phyloP scores from a whole-genome alignment of 2,113 vertebrate species.

The Muscicapa adusta region DNA sequence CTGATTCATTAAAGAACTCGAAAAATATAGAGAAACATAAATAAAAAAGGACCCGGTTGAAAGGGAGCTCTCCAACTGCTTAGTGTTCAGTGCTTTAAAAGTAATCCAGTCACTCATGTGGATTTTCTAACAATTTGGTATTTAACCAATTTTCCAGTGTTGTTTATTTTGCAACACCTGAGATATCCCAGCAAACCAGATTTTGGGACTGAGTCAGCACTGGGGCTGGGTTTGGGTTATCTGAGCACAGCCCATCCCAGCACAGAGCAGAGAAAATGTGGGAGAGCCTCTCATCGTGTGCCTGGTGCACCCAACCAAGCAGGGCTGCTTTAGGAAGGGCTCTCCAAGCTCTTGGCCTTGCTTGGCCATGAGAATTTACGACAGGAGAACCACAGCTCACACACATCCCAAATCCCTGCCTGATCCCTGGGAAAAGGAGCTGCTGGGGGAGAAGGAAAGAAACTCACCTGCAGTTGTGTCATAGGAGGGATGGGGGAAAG shows the following conservation, averaged over 20 bases:
- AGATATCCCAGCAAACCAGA: neutral
- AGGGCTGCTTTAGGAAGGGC: neutral
- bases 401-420: neutral
- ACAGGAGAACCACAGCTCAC: neutral
- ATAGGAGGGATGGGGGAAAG: conserved; percentile 81
- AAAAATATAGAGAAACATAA: conserved; percentile 54
- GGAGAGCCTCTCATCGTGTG: rapidly evolving
- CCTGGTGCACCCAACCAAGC: neutral
- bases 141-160: neutral
- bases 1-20: conserved; percentile 55
- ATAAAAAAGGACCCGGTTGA: conserved; percentile 32
- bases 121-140: neutral
- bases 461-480: conserved; percentile 82
- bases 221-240: neutral
- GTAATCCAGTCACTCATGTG: neutral
- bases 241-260: neutral
- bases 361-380: neutral
- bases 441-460: neutral
- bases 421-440: neutral
- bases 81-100: neutral
- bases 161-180: neutral
- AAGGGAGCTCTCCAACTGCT: conserved; percentile 12
- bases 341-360: neutral
- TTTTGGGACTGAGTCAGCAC: neutral
- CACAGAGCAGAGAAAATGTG: rapidly evolving